Percentiles rank a stretch among this genome's conserved stretches.
These are phyloP conservation scores for Lycaena phlaeas DNA, from an alignment of 2,888 invertebrate species.

Conservation along the genomic window DNA sequence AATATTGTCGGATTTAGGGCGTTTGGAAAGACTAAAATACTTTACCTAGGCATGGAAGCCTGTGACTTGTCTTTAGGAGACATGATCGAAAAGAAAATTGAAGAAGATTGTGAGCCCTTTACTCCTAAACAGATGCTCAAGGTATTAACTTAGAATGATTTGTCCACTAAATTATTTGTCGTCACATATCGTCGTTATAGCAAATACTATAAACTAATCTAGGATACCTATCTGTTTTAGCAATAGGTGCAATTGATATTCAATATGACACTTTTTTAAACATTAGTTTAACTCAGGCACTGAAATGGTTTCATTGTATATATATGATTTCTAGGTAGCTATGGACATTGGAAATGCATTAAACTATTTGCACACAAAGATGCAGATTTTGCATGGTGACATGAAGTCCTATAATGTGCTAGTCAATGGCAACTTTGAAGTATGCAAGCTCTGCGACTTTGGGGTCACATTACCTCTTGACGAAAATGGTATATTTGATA, in stretches of 20 bases:
- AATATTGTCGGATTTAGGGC: conserved; percentile 86
- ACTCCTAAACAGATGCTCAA: conserved; percentile 75
- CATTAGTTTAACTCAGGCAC: too few species aligned
- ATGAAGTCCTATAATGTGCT: conserved; percentile 88
- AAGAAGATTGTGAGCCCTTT: conserved; percentile 73
- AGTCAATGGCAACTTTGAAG: conserved; percentile 81
- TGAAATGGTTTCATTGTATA: too few species aligned
- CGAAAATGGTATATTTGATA: conserved; percentile 74
- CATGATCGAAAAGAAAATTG: conserved; percentile 78
- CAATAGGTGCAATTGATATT: neutral
- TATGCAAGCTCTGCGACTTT: conserved; percentile 88
- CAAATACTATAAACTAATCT: too few species aligned
- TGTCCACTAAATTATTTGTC: too few species aligned
- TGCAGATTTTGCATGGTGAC: conserved; percentile 84
- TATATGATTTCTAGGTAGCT: conserved; percentile 58
- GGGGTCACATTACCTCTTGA: conserved; percentile 84
- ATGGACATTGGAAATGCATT: conserved; percentile 79
- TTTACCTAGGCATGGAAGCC: conserved; percentile 85
- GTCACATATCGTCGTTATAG: too few species aligned
- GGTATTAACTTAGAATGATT: conserved; percentile 34
- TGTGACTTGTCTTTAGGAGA: conserved; percentile 81
- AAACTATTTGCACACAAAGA: conserved; percentile 83
- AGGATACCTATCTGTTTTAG: too few species aligned
- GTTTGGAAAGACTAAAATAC: conserved; percentile 63
- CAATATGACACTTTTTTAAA: neutral